phyloP scores from a whole-genome alignment of 2,888 invertebrate species.

The Melitaea athalia region DNA sequence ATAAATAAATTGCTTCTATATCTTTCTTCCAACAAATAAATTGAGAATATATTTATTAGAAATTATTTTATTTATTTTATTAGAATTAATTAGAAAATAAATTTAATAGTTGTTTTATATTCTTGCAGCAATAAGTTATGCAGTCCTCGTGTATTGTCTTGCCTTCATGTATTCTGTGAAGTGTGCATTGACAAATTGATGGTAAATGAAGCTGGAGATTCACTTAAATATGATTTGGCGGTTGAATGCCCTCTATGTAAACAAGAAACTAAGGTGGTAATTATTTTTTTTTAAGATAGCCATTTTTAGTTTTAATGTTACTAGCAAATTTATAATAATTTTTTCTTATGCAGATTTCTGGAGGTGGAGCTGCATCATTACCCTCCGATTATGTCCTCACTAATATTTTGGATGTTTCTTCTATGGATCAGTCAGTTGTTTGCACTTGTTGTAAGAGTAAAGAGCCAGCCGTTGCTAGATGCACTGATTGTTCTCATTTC shows the following conservation, averaged over 20 bases:
- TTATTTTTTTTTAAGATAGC: slow-evolving; percentile 19
- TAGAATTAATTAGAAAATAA: too few relatives aligned
- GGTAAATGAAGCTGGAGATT: slow-evolving; percentile 87
- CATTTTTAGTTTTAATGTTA: not conserved
- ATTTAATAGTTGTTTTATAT: slow-evolving; percentile 6
- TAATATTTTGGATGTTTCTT: slow-evolving; percentile 91
- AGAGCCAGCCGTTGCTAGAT: slow-evolving; percentile 96
- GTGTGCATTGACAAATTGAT: slow-evolving; percentile 92
- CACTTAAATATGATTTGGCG: slow-evolving; percentile 83
- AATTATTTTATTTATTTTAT: too few relatives aligned
- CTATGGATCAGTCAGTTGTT: slow-evolving; percentile 87
- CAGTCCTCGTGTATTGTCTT: slow-evolving; percentile 93
- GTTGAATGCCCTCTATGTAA: slow-evolving; percentile 91
- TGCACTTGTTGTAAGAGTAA: slow-evolving; percentile 98
- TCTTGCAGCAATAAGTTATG: slow-evolving; percentile 86
- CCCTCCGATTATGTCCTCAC: slow-evolving; percentile 93
- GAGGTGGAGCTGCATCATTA: slow-evolving; percentile 89
- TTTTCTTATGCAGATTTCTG: slow-evolving; percentile 81
- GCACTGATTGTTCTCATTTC: slow-evolving; percentile 97
- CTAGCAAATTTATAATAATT: slow-evolving; percentile 16
- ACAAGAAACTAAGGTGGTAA: slow-evolving; percentile 89
- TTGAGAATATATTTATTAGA: too few relatives aligned
- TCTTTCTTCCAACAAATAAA: too few relatives aligned
- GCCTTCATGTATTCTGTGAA: slow-evolving; percentile 98
- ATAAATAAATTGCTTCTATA: too few relatives aligned